A percentile compares a stretch with the other conserved stretches of the same genome.
These are phyloP conservation scores for Anseranas semipalmata DNA, from an alignment of 2,113 vertebrate genomes.

Conservation along the genomic window DNA sequence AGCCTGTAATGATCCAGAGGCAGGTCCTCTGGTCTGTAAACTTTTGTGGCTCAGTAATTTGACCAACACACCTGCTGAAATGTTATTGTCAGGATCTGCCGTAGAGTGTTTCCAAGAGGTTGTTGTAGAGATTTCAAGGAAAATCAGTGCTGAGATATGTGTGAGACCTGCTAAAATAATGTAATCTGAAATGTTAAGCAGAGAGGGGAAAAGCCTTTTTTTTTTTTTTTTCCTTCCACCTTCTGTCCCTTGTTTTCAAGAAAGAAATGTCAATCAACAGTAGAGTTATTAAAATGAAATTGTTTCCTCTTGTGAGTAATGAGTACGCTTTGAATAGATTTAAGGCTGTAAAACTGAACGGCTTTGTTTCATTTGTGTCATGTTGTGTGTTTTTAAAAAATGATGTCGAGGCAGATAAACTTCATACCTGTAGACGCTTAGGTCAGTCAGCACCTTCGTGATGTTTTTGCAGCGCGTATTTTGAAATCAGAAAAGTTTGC, in stretches of 20 bases:
- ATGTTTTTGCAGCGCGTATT: background rate
- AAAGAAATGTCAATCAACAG: background rate
- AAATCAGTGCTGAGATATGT: background rate
- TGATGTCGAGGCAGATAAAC: background rate
- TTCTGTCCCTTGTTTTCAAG: background rate
- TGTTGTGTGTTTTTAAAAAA: background rate
- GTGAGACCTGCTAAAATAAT: background rate
- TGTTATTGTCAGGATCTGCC: background rate
- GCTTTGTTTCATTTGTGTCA: background rate
- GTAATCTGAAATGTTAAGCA: background rate
- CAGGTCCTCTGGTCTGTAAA: background rate
- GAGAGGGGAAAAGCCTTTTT: background rate
- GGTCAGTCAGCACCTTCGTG: background rate
- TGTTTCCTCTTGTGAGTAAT: background rate
- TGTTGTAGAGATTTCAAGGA: background rate
- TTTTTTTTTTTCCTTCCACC: background rate
- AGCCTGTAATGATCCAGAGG: background rate
- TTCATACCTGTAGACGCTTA: background rate
- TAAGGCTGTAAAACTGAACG: background rate
- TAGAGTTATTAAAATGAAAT: background rate
- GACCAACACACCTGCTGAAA: background rate
- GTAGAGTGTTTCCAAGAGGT: background rate
- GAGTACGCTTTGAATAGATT: background rate
- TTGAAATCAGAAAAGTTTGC: background rate
- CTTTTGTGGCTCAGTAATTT: background rate